These are phyloP conservation scores for Gallinago jamesoni DNA, from an alignment of 2,113 vertebrate species.

Conservation along the genomic window DNA sequence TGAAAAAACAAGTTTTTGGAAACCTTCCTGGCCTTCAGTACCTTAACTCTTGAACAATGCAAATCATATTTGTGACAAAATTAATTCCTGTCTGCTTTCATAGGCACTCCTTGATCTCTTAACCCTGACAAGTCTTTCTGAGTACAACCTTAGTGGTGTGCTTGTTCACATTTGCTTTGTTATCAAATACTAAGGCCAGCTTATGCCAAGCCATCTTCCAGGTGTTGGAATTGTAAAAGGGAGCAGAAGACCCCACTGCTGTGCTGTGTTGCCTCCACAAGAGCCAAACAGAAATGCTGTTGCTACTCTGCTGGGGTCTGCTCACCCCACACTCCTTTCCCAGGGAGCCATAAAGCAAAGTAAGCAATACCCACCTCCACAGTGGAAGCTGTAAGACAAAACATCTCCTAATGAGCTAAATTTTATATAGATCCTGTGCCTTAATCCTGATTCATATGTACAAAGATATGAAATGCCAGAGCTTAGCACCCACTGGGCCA, in stretches of 20 bases:
- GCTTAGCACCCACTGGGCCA: slow-evolving; percentile 33
- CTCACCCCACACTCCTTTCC: neutral
- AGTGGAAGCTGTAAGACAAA: accelerated
- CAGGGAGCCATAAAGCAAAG: neutral
- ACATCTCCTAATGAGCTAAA: slow-evolving; percentile 10
- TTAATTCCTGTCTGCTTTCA: neutral
- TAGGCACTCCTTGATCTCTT: neutral
- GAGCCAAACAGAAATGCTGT: neutral
- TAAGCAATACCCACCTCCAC: neutral
- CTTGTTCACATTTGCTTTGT: neutral
- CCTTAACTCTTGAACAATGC: neutral
- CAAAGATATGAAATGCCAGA: slow-evolving; percentile 7
- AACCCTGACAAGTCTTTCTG: neutral
- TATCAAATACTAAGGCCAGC: neutral
- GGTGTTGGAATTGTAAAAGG: neutral
- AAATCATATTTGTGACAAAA: neutral
- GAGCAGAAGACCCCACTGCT: neutral
- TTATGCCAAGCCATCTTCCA: neutral
- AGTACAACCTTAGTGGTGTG: neutral
- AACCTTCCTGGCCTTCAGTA: neutral
- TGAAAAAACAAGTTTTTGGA: neutral
- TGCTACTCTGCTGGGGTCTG: neutral
- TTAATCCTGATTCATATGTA: slow-evolving; percentile 12
- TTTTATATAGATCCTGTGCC: neutral
- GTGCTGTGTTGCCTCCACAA: neutral